Conservation (phyloP, 2,797 vertebrate species). For the Microcaecilia unicolor region DNA sequence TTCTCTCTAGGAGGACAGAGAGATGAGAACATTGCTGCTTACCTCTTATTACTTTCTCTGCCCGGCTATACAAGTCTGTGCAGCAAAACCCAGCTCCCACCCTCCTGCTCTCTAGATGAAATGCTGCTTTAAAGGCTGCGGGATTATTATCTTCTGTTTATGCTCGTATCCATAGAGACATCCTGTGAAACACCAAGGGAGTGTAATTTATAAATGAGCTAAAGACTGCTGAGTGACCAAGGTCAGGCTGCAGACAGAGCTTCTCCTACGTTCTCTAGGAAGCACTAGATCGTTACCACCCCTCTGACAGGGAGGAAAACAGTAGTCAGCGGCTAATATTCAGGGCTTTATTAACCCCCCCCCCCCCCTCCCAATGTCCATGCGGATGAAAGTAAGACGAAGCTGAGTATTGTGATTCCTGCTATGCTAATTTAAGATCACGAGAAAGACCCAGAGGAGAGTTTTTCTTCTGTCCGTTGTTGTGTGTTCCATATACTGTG, state of each 20-base stretch:
- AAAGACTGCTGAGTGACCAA: conserved; percentile 46
- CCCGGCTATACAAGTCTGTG: conserved; percentile 6
- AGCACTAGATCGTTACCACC: not conserved
- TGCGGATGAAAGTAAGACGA: too few species aligned
- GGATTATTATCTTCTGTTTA: conserved; percentile 83
- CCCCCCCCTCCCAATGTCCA: too few species aligned
- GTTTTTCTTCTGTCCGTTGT: too few species aligned
- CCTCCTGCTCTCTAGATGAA: conserved; percentile 47
- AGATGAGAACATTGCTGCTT: not conserved
- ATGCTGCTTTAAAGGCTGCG: conserved; percentile 54
- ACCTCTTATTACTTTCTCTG: conserved; percentile 34
- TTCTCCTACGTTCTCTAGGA: not conserved
- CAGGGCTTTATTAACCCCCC: too few species aligned
- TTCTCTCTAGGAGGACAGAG: too few species aligned
- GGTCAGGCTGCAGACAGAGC: conserved; percentile 41
- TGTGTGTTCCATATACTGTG: too few species aligned
- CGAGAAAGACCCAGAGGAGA: too few species aligned
- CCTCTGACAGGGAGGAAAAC: not conserved
- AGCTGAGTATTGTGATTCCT: too few species aligned
- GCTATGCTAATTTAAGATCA: too few species aligned
- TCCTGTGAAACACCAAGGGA: conserved; percentile 68
- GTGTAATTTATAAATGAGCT: conserved; percentile 45
- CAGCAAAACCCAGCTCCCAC: conserved; percentile 28
- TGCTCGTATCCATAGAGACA: conserved; percentile 63
- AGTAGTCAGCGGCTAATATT: too few species aligned